phyloP scores from a whole-genome alignment of 2,888 invertebrate species.

The Melanostoma mellinum region DNA sequence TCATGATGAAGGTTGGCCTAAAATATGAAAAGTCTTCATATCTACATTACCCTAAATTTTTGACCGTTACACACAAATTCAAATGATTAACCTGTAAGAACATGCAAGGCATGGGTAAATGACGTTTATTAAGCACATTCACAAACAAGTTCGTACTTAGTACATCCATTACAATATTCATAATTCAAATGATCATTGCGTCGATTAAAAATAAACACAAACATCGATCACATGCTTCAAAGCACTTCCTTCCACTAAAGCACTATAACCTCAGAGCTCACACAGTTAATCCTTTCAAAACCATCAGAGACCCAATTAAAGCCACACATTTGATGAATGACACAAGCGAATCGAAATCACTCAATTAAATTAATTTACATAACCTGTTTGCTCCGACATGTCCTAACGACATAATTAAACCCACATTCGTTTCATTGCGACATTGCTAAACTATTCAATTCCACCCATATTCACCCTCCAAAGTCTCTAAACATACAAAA shows the following conservation, averaged over 20 bases:
- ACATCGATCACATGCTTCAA: neutral
- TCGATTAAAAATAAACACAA: neutral
- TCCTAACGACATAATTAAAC: conserved; percentile 67
- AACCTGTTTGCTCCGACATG: conserved; percentile 51
- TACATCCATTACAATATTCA: too few species aligned
- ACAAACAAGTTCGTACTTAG: too few species aligned
- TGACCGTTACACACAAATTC: too few species aligned
- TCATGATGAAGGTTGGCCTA: too few species aligned
- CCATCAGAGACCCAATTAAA: conserved; percentile 34
- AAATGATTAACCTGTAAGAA: too few species aligned
- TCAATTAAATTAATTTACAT: conserved; percentile 65
- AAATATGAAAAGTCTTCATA: too few species aligned
- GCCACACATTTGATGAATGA: conserved; percentile 25
- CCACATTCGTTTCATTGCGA: conserved; percentile 59
- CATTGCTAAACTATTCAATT: conserved; percentile 52
- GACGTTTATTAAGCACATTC: too few species aligned
- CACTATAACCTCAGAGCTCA: neutral
- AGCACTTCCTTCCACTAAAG: neutral
- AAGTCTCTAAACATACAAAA: neutral
- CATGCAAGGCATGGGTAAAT: too few species aligned
- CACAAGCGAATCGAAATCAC: conserved; percentile 50
- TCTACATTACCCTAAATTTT: too few species aligned
- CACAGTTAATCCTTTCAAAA: neutral
- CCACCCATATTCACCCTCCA: conserved; percentile 47
- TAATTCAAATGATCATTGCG: too few species aligned